phyloP scores from a whole-genome alignment of 2,888 invertebrate species.

The Drosophila siamana region DNA sequence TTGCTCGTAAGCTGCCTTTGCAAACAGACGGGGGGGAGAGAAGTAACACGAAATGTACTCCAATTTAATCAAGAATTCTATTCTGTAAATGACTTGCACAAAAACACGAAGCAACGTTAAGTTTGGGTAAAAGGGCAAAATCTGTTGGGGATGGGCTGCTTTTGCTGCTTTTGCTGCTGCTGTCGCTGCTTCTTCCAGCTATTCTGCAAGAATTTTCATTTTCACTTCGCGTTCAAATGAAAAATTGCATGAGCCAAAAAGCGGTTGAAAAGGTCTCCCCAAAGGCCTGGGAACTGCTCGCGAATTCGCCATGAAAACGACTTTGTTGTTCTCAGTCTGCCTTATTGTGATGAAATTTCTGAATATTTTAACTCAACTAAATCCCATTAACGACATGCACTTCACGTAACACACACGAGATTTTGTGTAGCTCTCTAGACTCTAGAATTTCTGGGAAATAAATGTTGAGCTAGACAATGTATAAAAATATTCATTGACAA shows the following conservation, averaged over 20 bases:
- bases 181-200: slow-evolving; percentile 1
- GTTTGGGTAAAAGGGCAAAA: slow-evolving; percentile 22
- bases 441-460: too few species aligned
- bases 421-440: not conserved
- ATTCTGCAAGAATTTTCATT: slow-evolving; percentile 64
- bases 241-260: slow-evolving; percentile 48
- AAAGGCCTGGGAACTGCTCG: slow-evolving; percentile 8
- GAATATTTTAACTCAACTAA: not conserved
- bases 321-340: slow-evolving; percentile 33
- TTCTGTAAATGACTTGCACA: slow-evolving; percentile 80
- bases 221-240: slow-evolving; percentile 57
- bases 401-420: not conserved
- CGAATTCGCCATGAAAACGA: slow-evolving; percentile 17
- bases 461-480: too few species aligned
- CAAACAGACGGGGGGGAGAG: slow-evolving; percentile 9
- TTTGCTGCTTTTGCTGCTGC: too few species aligned
- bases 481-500: too few species aligned
- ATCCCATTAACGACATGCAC: not conserved
- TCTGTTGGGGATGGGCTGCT: slow-evolving; percentile 12
- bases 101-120: slow-evolving; percentile 63
- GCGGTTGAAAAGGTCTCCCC: slow-evolving; percentile 29
- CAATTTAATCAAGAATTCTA: slow-evolving; percentile 83
- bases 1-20: slow-evolving; percentile 51
- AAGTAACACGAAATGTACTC: slow-evolving; percentile 76
- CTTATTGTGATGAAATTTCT: slow-evolving; percentile 7